Percentiles rank a stretch among this genome's conserved stretches.
These are phyloP conservation scores for Panthera leo DNA, from an alignment of 2,113 vertebrate genomes.

Conservation along the genomic window DNA sequence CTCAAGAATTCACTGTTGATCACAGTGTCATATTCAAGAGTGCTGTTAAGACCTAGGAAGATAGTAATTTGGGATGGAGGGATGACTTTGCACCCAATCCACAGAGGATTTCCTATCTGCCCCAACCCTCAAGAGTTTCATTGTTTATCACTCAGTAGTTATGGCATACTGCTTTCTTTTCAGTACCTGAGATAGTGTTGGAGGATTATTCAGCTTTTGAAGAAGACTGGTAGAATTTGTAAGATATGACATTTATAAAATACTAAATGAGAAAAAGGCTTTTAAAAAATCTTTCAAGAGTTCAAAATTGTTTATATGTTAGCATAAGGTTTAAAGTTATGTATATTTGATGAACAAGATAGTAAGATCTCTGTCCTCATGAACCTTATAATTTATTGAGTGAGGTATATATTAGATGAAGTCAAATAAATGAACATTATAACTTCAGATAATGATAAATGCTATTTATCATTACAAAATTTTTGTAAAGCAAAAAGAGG, in stretches of 20 bases:
- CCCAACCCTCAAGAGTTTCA: not conserved
- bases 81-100: not conserved
- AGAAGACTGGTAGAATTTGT: not conserved
- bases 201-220: slow-evolving; percentile 29
- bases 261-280: not conserved
- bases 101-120: not conserved
- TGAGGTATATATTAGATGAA: not conserved
- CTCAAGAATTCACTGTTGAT: not conserved
- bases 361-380: not conserved
- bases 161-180: not conserved
- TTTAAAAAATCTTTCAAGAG: not conserved
- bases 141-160: not conserved
- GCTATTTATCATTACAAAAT: not conserved
- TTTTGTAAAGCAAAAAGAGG: not conserved
- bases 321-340: not conserved
- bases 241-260: slow-evolving; percentile 10
- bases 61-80: not conserved
- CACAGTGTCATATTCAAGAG: not conserved
- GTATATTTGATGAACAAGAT: not conserved
- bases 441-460: slow-evolving; percentile 26
- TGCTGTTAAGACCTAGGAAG: not conserved
- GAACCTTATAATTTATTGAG: not conserved
- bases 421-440: not conserved
- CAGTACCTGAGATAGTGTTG: not conserved
- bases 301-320: not conserved